Conservation (phyloP, 2,113 vertebrate genomes). For the Rhadina sibilatrix region DNA sequence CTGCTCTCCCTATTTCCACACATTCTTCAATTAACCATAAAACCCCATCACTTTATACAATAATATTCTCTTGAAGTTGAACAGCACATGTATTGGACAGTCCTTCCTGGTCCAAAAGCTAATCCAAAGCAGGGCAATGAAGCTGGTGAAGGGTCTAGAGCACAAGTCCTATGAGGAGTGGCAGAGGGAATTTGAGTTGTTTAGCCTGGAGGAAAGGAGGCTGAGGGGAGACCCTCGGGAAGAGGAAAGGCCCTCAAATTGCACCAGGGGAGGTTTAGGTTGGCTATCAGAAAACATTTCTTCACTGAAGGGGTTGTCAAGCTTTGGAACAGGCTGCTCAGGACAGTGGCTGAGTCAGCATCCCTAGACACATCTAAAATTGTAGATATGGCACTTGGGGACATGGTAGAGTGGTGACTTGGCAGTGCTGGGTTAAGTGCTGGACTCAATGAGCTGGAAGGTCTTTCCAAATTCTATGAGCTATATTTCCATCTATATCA, state of each 20-base stretch:
- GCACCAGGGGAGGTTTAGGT: neutral
- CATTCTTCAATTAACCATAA: neutral
- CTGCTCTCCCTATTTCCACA: neutral
- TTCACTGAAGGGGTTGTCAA: neutral
- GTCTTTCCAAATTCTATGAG: neutral
- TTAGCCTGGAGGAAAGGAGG: neutral
- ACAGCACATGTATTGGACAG: neutral
- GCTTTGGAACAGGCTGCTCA: neutral
- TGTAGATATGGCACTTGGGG: neutral
- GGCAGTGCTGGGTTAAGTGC: neutral
- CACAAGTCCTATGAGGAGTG: neutral
- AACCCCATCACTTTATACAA: neutral
- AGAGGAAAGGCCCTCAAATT: neutral
- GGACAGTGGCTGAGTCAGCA: neutral
- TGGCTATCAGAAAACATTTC: neutral
- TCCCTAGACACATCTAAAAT: neutral
- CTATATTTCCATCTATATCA: neutral
- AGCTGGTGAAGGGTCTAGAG: neutral
- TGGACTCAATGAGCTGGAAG: neutral
- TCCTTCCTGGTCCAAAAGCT: neutral
- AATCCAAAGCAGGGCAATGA: neutral
- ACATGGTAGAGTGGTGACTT: neutral
- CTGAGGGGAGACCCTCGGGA: neutral
- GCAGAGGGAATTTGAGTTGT: neutral
- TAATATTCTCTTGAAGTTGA: neutral